A percentile compares a stretch with the other conserved stretches of the same genome.
phyloP scores from a whole-genome alignment of 2,113 vertebrate genomes.

The Albula glossodonta region DNA sequence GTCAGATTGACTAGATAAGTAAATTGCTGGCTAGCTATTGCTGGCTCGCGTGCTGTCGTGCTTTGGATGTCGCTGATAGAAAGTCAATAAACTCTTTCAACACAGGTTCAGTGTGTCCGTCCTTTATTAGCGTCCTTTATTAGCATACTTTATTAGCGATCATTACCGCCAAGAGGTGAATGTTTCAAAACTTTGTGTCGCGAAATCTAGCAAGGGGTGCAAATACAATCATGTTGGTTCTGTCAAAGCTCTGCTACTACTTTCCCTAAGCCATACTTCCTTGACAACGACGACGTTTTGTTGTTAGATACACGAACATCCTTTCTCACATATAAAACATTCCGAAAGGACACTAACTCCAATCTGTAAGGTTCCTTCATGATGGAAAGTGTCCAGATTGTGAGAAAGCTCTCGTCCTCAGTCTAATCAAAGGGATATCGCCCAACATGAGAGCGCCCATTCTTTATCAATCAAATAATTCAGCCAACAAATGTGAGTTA shows the following conservation, averaged over 20 bases:
- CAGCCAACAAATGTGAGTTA: conserved; percentile 45
- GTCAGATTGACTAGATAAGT: neutral
- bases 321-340: conserved; percentile 32
- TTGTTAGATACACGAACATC: conserved; percentile 46
- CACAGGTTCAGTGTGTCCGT: no score
- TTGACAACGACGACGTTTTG: conserved; percentile 38
- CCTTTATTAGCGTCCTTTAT: no score
- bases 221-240: neutral
- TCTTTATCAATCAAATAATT: conserved; percentile 58
- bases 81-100: no score
- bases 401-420: conserved; percentile 31
- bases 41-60: neutral
- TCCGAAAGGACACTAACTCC: conserved; percentile 18
- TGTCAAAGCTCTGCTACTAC: neutral
- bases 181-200: neutral
- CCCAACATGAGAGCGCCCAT: conserved; percentile 18
- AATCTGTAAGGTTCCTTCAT: neutral
- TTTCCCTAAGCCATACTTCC: conserved; percentile 15
- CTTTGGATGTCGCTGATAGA: no score
- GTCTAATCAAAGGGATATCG: conserved; percentile 59
- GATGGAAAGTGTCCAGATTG: neutral
- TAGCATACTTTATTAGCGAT: no score
- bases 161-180: no score
- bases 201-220: neutral
- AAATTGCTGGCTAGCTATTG: neutral